These are phyloP conservation scores for Hetaerina titia DNA, from an alignment of 2,888 invertebrate species.

Conservation along the genomic window DNA sequence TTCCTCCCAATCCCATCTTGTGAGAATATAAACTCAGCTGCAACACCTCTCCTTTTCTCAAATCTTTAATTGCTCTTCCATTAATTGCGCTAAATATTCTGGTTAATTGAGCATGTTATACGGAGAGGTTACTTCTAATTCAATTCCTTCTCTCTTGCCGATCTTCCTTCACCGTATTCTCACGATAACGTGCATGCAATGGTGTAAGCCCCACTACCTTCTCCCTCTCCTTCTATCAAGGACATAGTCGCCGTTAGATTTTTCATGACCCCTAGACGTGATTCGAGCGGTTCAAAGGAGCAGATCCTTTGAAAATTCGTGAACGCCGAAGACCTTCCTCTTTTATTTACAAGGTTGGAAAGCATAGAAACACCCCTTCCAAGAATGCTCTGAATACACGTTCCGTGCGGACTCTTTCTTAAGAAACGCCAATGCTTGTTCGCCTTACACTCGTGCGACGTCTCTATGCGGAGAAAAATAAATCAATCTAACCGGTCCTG, in stretches of 20 bases:
- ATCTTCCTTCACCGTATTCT: background rate
- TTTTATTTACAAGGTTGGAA: conserved; percentile 5
- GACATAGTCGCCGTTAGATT: background rate
- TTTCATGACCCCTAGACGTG: background rate
- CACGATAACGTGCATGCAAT: background rate
- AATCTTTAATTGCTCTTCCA: too few relatives aligned
- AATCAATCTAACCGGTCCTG: background rate
- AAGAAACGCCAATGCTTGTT: background rate
- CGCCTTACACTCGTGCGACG: background rate
- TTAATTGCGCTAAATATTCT: too few relatives aligned
- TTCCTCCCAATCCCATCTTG: too few relatives aligned
- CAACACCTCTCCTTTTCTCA: too few relatives aligned
- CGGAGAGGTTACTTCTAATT: too few relatives aligned
- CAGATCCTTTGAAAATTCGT: background rate
- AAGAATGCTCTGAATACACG: background rate
- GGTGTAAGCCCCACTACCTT: background rate
- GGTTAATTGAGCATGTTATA: too few relatives aligned
- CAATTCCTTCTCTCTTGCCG: background rate
- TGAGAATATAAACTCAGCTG: too few relatives aligned
- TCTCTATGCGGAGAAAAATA: background rate
- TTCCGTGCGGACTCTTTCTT: background rate
- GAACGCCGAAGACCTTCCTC: background rate
- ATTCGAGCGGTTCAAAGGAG: background rate
- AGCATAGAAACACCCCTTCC: background rate
- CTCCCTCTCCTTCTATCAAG: background rate